Conservation (phyloP, 2,797 vertebrate species). For the Pelochelys cantorii region DNA sequence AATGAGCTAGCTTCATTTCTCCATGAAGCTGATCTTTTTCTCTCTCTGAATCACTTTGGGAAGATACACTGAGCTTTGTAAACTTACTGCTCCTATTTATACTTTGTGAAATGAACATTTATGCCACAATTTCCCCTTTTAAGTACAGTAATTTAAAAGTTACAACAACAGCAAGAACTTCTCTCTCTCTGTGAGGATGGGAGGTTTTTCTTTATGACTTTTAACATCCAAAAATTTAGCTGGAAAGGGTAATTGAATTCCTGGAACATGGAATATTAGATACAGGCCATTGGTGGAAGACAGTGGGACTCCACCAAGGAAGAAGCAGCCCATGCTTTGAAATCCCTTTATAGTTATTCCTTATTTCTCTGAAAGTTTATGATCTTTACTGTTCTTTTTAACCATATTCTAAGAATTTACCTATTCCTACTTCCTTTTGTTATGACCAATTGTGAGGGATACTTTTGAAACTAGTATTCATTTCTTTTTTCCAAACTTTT, state of each 20-base stretch:
- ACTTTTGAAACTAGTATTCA: conserved; percentile 39
- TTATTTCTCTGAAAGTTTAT: neutral
- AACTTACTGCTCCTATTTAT: neutral
- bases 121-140: neutral
- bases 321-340: accelerated
- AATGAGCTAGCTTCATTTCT: neutral
- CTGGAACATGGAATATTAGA: neutral
- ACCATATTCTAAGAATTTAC: conserved; percentile 17
- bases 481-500: conserved; percentile 20
- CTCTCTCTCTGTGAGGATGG: neutral
- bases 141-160: neutral
- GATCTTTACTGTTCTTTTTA: neutral
- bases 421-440: conserved; percentile 36
- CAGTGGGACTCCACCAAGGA: accelerated
- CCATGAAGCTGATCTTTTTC: neutral
- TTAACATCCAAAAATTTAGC: neutral
- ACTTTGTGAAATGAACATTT: neutral
- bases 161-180: accelerated
- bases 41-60: neutral
- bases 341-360: neutral
- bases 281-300: neutral
- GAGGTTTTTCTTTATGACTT: neutral
- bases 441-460: conserved; percentile 9
- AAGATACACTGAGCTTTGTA: neutral
- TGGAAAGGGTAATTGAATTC: neutral